Percentiles rank a stretch among this genome's conserved stretches.
Evolutionary conservation across 1,140 invertebrate species (phyloP).

Genomic region (Spodoptera litura): DNA sequence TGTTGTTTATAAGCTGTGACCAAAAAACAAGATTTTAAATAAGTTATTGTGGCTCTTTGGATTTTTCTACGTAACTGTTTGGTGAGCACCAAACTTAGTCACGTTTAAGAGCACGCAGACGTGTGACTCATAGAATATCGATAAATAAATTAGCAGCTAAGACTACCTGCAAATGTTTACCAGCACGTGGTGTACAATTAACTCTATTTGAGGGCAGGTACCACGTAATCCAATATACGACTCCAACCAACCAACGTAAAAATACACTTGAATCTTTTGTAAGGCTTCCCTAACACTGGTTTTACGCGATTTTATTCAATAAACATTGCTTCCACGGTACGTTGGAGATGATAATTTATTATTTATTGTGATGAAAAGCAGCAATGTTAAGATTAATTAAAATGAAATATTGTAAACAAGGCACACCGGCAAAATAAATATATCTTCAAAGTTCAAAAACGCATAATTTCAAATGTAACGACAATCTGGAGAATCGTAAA

Average conservation of each 20-base stretch:
- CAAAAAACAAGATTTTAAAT: too few species aligned
- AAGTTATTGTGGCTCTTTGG: too few species aligned
- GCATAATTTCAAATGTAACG: neutral
- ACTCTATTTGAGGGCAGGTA: constrained; percentile 23
- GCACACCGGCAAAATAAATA: neutral
- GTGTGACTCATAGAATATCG: constrained; percentile 10
- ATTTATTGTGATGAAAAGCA: neutral
- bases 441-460: neutral
- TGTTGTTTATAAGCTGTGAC: neutral
- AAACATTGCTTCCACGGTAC: neutral
- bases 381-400: neutral
- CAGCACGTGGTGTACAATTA: constrained; percentile 37
- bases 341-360: neutral
- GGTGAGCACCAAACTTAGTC: neutral
- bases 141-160: constrained; percentile 21
- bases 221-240: constrained; percentile 43
- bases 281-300: constrained; percentile 56
- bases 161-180: constrained; percentile 23
- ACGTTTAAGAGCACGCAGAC: constrained; percentile 3
- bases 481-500: neutral
- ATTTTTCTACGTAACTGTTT: neutral
- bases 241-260: constrained; percentile 7
- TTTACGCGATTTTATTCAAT: constrained; percentile 39
- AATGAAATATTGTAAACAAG: neutral
- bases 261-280: constrained; percentile 47